Evolutionary conservation across 1,140 invertebrate species (phyloP), one percentile per base, ranked within the genome.

Genomic region (Leptinotarsa texana): DNA sequence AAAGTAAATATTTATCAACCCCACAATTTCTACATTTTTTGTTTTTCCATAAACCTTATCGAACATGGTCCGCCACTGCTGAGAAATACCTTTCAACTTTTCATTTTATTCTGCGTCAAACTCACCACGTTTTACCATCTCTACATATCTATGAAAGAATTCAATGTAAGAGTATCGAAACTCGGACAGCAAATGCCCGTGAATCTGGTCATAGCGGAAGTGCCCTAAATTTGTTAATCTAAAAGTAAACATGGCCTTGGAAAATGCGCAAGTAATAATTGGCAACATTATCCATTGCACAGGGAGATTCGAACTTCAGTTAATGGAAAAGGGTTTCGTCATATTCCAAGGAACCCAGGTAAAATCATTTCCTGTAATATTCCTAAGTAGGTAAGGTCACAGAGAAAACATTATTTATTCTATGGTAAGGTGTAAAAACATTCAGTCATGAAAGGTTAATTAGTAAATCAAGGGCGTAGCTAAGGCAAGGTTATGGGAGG

Each of bases 331-430:
- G 74, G 87, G 84, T 72, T 86, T 84, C 77, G 82, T 90, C 73
- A 80, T 86, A 18, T 82, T 89, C 22, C 66, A 86, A 84, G 77
- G 87, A 85, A 81, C 88, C 87, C 85, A 81, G 78, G 81, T 80
- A 57, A 57, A 74, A 76, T 21, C 2, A 42, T 8, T 42, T 42
- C 3, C 11, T 42, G 33, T 42, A 42, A 8, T 42, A 42, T 42
- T 42, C 8, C 8, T 42, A 11, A 42, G 33, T 11, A 42, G 33
- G 33, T 42, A 42, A 42, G 33, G 8, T 42, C 33, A 42, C 33
- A 0, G 33, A 42, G 33, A 11, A 11, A 42, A 42, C 33, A 11
- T 73, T n/a, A 11, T 61, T 47, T 24, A 65, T 65, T 61, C 63
- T 61, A 68, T 65, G n/a, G 62, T 75, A 74, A 77, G 42, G 27